Evolutionary conservation across 2,797 vertebrate genomes (phyloP).

Genomic region (Cuculus canorus): DNA sequence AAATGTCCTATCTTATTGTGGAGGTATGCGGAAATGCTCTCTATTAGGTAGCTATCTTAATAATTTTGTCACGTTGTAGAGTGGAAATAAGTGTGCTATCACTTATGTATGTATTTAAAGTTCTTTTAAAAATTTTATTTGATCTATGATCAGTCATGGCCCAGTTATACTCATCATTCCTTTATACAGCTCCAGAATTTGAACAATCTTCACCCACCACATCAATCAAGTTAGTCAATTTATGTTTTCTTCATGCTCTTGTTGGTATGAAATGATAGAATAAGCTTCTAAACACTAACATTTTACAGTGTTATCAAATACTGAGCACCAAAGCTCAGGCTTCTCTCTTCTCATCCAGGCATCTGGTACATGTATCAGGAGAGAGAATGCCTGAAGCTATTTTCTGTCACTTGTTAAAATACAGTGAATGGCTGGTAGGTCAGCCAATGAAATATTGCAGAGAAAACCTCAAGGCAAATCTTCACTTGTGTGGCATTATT

Average conservation of each 20-base stretch:
- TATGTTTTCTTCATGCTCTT: background rate
- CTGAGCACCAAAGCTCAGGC: background rate
- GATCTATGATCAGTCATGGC: background rate
- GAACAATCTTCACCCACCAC: background rate
- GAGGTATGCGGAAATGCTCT: background rate
- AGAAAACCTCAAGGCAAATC: background rate
- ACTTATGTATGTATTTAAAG: background rate
- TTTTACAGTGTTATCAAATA: constrained; percentile 10
- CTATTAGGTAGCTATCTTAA: background rate
- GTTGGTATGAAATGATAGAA: background rate
- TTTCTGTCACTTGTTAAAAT: constrained; percentile 30
- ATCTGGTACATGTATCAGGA: background rate
- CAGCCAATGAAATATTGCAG: constrained; percentile 7
- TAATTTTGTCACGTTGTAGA: background rate
- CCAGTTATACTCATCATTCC: background rate
- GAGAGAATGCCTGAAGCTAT: background rate
- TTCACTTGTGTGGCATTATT: background rate
- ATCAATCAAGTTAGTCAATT: background rate
- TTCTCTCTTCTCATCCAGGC: background rate
- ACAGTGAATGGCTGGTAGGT: constrained; percentile 11
- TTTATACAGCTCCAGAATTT: background rate
- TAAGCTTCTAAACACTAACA: background rate
- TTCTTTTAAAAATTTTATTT: background rate
- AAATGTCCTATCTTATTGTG: background rate
- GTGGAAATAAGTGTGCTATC: background rate